Evolutionary conservation across 2,113 vertebrate species (phyloP).

Genomic region (Andinoacara biseriatus): DNA sequence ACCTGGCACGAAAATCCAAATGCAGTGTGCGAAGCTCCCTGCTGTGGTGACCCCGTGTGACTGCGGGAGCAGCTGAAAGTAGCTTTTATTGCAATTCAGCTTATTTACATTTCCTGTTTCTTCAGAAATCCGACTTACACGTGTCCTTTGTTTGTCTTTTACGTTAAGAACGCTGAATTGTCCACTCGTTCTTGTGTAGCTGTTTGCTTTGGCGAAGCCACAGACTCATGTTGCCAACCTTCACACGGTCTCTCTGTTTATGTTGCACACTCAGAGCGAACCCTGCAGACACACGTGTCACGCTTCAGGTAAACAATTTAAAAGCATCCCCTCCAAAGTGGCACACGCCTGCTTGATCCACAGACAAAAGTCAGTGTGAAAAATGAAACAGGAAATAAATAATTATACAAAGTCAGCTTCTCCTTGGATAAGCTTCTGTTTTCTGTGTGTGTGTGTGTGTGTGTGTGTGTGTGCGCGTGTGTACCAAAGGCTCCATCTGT

Average conservation of each 20-base stretch:
- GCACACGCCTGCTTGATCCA: neutral
- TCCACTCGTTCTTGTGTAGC: neutral
- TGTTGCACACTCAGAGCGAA: neutral
- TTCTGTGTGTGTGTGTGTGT: neutral
- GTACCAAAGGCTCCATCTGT: slow-evolving; percentile 80
- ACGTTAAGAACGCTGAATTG: neutral
- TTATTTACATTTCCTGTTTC: neutral
- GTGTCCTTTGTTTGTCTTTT: neutral
- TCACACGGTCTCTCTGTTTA: neutral
- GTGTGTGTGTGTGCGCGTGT: neutral
- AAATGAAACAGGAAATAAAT: slow-evolving; percentile 37
- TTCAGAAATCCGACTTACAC: neutral
- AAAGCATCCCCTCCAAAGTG: neutral
- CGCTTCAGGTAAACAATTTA: neutral
- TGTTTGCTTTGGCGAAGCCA: too few relatives aligned
- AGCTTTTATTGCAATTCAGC: neutral
- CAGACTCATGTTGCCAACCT: too few relatives aligned
- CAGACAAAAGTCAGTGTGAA: neutral
- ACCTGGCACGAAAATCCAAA: too few relatives aligned
- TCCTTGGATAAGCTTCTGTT: neutral
- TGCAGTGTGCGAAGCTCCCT: neutral
- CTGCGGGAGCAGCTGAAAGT: neutral
- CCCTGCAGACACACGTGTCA: neutral
- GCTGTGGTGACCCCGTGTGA: neutral
- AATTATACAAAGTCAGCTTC: neutral